phyloP scores from a whole-genome alignment of 1,140 invertebrate genomes.

The Drosophila pallidifrons region DNA sequence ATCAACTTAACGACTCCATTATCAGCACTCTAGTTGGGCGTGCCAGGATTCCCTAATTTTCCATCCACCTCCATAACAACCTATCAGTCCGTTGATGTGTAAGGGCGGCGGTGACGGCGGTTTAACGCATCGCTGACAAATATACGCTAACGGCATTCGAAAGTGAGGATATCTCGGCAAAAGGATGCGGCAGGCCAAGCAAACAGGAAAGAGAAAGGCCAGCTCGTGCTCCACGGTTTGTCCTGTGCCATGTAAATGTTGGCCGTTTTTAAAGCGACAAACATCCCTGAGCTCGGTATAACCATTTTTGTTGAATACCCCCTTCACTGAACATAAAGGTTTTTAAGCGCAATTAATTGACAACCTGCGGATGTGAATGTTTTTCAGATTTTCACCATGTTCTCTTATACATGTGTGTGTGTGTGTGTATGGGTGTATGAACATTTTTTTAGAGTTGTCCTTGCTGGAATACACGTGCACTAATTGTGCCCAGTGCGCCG shows the following conservation, averaged over 20 bases:
- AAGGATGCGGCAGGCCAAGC: neutral
- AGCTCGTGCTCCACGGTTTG: neutral
- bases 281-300: slow-evolving; percentile 16
- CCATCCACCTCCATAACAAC: neutral
- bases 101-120: slow-evolving; percentile 9
- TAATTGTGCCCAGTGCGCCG: slow-evolving; percentile 49
- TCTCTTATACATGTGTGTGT: neutral
- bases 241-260: slow-evolving; percentile 45
- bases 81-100: slow-evolving; percentile 13
- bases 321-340: neutral
- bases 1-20: slow-evolving; percentile 22
- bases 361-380: slow-evolving; percentile 56
- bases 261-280: slow-evolving; percentile 54
- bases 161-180: neutral
- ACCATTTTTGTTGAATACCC: slow-evolving; percentile 27
- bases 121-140: slow-evolving; percentile 41
- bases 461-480: slow-evolving; percentile 32
- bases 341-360: slow-evolving; percentile 60
- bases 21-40: neutral
- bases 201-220: slow-evolving; percentile 3
- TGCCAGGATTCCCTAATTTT: slow-evolving; percentile 16
- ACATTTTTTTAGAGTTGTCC: slow-evolving; percentile 12
- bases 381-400: slow-evolving; percentile 51
- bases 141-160: slow-evolving; percentile 23
- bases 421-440: slow-evolving; percentile 12